A percentile compares a stretch with the other conserved stretches of the same genome.
phyloP scores from a whole-genome alignment of 2,888 invertebrate genomes.

The Scaptomyza tumidula region DNA sequence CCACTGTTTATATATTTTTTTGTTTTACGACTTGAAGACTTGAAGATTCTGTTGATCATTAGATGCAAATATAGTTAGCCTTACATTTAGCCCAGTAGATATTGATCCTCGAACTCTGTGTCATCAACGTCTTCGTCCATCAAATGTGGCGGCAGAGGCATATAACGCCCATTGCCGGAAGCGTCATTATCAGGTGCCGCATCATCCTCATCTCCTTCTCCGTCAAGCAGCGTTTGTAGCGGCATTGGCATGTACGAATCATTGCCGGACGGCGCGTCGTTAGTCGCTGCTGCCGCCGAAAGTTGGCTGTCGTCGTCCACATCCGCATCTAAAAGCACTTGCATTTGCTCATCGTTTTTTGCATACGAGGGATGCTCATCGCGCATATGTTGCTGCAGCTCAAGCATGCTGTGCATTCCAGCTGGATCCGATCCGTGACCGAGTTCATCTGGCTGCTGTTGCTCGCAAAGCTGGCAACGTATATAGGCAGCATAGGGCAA shows the following conservation, averaged over 20 bases:
- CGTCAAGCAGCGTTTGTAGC: slow-evolving; percentile 23
- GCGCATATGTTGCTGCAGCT: slow-evolving; percentile 75
- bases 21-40: slow-evolving; percentile 8
- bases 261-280: neutral
- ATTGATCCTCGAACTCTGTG: slow-evolving; percentile 67
- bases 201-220: slow-evolving; percentile 5
- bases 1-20: neutral
- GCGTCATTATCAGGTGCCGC: slow-evolving; percentile 10
- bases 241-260: slow-evolving; percentile 68
- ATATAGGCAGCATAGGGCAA: slow-evolving; percentile 76
- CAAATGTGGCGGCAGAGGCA: slow-evolving; percentile 72
- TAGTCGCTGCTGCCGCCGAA: neutral
- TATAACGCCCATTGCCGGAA: slow-evolving; percentile 47
- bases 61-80: slow-evolving; percentile 9
- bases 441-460: slow-evolving; percentile 39
- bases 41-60: slow-evolving; percentile 32
- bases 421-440: slow-evolving; percentile 26
- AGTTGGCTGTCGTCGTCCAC: slow-evolving; percentile 26
- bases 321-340: slow-evolving; percentile 26
- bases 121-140: slow-evolving; percentile 61
- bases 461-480: slow-evolving; percentile 73
- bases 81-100: slow-evolving; percentile 59
- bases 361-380: slow-evolving; percentile 65
- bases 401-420: slow-evolving; percentile 62
- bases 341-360: slow-evolving; percentile 39